A percentile compares a stretch with the other conserved stretches of the same genome.
Conservation (phyloP, 2,797 vertebrate species). For the Clarias fuscus region DNA sequence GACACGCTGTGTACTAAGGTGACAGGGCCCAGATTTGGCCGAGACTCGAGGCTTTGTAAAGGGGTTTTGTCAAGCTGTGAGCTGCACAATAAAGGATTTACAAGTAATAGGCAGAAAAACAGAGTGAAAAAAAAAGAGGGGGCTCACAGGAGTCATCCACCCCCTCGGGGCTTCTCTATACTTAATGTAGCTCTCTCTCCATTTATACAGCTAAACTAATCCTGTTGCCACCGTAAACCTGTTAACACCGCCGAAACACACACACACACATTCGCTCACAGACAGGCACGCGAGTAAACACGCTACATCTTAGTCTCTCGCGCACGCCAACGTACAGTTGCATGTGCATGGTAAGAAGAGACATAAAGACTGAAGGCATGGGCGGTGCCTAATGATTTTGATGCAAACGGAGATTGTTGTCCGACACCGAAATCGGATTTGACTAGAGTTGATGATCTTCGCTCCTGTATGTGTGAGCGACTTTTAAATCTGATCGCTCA, state of each 20-base stretch:
- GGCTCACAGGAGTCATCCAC: conserved; percentile 45
- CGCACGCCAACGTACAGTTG: neutral
- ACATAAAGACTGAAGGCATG: neutral
- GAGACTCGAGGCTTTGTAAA: conserved; percentile 30
- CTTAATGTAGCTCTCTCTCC: conserved; percentile 53
- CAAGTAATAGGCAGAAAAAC: conserved; percentile 16
- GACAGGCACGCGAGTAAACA: neutral
- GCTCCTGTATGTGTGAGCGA: too few relatives aligned
- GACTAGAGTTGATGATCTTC: neutral
- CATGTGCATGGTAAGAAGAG: neutral
- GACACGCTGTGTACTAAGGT: neutral
- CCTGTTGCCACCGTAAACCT: conserved; percentile 57
- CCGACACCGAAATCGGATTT: neutral
- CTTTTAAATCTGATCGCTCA: neutral
- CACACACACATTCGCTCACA: conserved; percentile 15
- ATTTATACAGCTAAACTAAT: conserved; percentile 57
- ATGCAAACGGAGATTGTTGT: neutral
- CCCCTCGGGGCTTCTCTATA: conserved; percentile 51
- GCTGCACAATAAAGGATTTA: conserved; percentile 56
- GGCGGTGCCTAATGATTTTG: neutral
- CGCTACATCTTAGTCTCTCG: too few relatives aligned
- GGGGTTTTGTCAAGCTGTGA: conserved; percentile 45
- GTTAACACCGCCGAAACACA: conserved; percentile 43
- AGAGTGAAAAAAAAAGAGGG: conserved; percentile 23
- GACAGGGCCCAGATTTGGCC: conserved; percentile 3